These are phyloP conservation scores for Capreolus pygargus DNA, from an alignment of 2,113 vertebrate species.

Conservation along the genomic window DNA sequence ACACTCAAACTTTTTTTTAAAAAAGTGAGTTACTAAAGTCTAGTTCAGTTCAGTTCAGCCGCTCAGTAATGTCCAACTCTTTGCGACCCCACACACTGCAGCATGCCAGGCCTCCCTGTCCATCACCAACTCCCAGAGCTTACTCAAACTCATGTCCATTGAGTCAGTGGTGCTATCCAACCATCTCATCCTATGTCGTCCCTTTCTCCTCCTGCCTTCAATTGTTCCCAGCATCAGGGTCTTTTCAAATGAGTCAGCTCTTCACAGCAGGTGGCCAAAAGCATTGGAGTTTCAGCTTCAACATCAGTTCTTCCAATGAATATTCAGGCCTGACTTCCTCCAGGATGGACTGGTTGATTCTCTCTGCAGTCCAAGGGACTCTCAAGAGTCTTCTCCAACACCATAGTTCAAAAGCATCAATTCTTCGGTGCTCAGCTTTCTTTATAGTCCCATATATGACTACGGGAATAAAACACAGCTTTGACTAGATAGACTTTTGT, in stretches of 20 bases:
- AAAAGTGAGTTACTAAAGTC: neutral
- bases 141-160: neutral
- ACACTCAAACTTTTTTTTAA: neutral
- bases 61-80: neutral
- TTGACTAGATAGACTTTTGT: neutral
- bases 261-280: neutral
- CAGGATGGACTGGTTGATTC: neutral
- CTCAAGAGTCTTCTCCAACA: neutral
- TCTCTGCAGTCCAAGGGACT: neutral
- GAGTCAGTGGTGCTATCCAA: neutral
- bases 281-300: neutral
- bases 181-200: neutral
- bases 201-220: neutral
- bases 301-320: neutral
- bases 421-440: neutral
- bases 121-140: neutral
- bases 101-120: neutral
- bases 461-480: neutral
- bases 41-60: neutral
- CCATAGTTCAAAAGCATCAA: neutral
- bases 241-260: neutral
- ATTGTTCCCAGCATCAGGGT: neutral
- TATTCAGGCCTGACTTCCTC: neutral
- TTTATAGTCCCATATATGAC: neutral
- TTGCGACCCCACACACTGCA: fast-evolving